These are phyloP conservation scores for Drosophila siamana DNA, from an alignment of 2,888 invertebrate species.

Conservation along the genomic window DNA sequence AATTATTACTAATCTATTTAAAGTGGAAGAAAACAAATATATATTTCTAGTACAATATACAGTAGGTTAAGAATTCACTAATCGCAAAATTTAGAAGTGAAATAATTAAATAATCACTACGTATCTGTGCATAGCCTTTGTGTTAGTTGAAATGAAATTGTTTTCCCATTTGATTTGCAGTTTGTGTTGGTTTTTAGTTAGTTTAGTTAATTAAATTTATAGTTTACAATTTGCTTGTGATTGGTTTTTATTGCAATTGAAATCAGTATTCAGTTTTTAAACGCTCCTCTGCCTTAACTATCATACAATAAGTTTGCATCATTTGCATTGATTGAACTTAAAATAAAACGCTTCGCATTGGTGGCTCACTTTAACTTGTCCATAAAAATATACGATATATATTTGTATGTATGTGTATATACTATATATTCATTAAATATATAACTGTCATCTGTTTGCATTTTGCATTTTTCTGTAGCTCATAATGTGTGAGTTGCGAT, in stretches of 20 bases:
- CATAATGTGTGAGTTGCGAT: conserved; percentile 35
- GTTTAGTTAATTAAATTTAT: conserved; percentile 38
- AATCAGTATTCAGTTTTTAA: conserved; percentile 53
- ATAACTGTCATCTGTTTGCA: conserved; percentile 49
- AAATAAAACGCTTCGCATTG: conserved; percentile 41
- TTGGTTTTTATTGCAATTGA: conserved; percentile 57
- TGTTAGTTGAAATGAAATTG: conserved; percentile 44
- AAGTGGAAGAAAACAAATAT: too few relatives aligned
- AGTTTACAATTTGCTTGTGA: conserved; percentile 29
- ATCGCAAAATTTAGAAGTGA: neutral
- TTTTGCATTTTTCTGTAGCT: conserved; percentile 40
- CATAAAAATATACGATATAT: conserved; percentile 31
- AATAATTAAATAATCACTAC: neutral
- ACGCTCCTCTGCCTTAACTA: conserved; percentile 39
- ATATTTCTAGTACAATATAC: neutral
- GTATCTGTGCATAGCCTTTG: conserved; percentile 35
- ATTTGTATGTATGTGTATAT: conserved; percentile 51
- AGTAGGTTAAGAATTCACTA: neutral
- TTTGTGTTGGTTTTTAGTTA: conserved; percentile 16
- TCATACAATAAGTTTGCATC: conserved; percentile 30
- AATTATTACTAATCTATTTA: neutral
- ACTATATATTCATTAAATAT: conserved; percentile 45
- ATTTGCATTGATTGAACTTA: conserved; percentile 36
- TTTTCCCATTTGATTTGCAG: conserved; percentile 31
- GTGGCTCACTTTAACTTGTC: conserved; percentile 36